Percentiles rank a stretch among this genome's conserved stretches.
Evolutionary conservation across 1,140 invertebrate genomes (phyloP).

Genomic region (Apis florea): DNA sequence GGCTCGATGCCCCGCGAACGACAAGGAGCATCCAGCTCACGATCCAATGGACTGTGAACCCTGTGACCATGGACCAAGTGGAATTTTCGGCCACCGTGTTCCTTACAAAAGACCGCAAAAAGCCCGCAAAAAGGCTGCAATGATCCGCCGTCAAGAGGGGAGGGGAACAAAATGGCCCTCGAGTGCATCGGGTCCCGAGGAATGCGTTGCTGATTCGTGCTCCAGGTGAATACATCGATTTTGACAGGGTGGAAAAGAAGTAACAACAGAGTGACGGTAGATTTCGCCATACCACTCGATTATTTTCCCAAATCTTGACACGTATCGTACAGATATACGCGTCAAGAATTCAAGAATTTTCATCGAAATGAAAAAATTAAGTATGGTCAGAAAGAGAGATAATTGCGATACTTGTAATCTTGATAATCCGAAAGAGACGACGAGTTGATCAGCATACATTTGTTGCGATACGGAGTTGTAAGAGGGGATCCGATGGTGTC

Average conservation of each 20-base stretch:
- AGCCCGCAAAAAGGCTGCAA: conserved; percentile 44
- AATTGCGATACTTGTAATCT: no score
- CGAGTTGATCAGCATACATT: not conserved
- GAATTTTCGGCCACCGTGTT: conserved; percentile 63
- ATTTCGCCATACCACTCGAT: no score
- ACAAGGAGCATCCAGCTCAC: conserved; percentile 54
- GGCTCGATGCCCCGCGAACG: conserved; percentile 65
- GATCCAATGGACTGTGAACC: conserved; percentile 67
- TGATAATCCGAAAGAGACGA: not conserved
- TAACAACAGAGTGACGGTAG: not conserved
- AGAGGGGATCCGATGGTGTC: conserved; percentile 22
- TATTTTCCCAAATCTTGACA: no score
- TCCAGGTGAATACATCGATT: conserved; percentile 27
- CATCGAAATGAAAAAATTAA: no score
- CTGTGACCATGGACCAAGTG: conserved; percentile 72
- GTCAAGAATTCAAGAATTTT: no score
- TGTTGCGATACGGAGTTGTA: not conserved
- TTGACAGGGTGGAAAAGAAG: conserved; percentile 19
- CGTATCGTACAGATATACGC: no score
- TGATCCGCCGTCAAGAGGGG: conserved; percentile 20
- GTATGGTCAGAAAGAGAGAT: no score
- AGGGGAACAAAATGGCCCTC: conserved; percentile 40
- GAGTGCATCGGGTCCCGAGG: not conserved
- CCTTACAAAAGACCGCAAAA: conserved; percentile 66
- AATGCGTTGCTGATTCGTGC: conserved; percentile 29